phyloP scores from a whole-genome alignment of 1,140 invertebrate species.

The Drosophila lacteicornis region DNA sequence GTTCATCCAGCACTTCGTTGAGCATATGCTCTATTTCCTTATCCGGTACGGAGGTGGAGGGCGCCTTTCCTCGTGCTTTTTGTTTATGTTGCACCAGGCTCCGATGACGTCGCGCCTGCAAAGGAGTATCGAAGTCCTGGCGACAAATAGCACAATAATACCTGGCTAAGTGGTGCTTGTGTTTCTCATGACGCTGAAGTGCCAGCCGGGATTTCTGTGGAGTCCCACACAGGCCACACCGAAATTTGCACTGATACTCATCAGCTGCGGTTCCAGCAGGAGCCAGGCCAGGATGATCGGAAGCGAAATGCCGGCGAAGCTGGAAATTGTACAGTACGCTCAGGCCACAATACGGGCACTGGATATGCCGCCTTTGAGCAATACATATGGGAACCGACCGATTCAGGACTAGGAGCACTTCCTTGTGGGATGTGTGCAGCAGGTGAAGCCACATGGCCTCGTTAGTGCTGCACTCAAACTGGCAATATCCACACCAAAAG shows the following conservation, averaged over 20 bases:
- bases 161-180: constrained; percentile 86
- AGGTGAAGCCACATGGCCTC: constrained; percentile 90
- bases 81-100: constrained; percentile 86
- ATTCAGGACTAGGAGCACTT: constrained; percentile 90
- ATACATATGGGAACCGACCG: constrained; percentile 92
- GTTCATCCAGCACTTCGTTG: constrained; percentile 46
- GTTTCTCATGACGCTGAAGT: constrained; percentile 88
- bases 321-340: constrained; percentile 90
- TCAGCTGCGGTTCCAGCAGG: constrained; percentile 86
- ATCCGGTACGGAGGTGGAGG: constrained; percentile 6
- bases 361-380: constrained; percentile 86
- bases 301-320: constrained; percentile 88
- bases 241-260: constrained; percentile 88
- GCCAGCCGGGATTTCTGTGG: constrained; percentile 87
- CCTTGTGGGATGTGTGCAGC: constrained; percentile 88
- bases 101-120: constrained; percentile 89
- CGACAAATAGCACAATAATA: constrained; percentile 90
- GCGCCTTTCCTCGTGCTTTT: background rate
- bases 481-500: constrained; percentile 91
- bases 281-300: constrained; percentile 44
- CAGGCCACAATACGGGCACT: constrained; percentile 86
- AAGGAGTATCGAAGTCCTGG: constrained; percentile 87
- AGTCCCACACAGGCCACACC: constrained; percentile 87
- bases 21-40: constrained; percentile 54
- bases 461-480: constrained; percentile 89